Conservation (phyloP, 2,113 vertebrate species). For the Neoarius graeffei region DNA sequence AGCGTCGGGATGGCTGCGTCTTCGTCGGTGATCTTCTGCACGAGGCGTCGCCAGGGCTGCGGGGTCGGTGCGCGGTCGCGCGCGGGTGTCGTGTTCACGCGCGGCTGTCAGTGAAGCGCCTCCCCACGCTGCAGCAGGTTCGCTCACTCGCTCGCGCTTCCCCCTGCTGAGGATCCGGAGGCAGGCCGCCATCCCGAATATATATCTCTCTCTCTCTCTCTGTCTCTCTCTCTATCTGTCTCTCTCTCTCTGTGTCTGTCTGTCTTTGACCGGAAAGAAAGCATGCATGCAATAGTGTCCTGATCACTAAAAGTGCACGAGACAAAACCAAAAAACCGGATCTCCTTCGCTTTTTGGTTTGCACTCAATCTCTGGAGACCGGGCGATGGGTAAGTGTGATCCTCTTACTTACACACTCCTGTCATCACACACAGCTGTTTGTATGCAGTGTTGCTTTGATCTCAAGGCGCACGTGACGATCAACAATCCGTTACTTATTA, state of each 20-base stretch:
- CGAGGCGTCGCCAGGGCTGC: background rate
- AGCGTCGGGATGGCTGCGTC: constrained; percentile 24
- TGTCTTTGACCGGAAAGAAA: background rate
- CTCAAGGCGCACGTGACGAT: background rate
- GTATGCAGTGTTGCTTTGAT: background rate
- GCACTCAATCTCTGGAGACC: constrained; percentile 66
- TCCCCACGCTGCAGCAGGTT: background rate
- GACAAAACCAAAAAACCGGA: background rate
- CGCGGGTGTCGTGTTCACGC: background rate
- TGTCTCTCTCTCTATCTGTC: background rate
- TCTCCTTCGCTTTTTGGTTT: constrained; percentile 21
- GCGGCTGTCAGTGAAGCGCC: constrained; percentile 41
- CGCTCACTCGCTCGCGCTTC: background rate
- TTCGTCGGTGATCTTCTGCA: background rate
- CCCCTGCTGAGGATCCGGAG: constrained; percentile 3
- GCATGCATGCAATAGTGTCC: background rate
- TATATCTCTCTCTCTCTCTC: background rate
- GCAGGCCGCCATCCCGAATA: background rate
- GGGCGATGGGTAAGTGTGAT: constrained; percentile 71
- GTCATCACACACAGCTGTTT: background rate
- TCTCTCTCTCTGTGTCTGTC: background rate
- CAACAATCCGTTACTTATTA: background rate
- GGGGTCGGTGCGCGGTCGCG: constrained; percentile 11
- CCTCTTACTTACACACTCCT: background rate
- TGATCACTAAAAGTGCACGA: background rate